A percentile compares a stretch with the other conserved stretches of the same genome.
phyloP scores from a whole-genome alignment of 2,888 invertebrate genomes.

The Drosophila falleni region DNA sequence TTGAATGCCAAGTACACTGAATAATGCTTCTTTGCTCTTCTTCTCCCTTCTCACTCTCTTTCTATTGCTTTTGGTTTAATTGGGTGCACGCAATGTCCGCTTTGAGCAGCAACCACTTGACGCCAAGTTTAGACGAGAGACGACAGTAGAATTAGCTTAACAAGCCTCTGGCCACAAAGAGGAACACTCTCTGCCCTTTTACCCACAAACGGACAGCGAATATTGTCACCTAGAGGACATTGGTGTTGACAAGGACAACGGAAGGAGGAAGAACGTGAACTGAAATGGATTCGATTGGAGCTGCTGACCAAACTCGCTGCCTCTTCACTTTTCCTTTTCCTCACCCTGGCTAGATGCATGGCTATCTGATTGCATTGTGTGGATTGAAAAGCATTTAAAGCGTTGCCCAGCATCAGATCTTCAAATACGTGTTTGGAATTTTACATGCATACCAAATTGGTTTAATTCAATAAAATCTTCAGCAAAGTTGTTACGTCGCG shows the following conservation, averaged over 20 bases:
- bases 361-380: constrained; percentile 65
- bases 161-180: constrained; percentile 41
- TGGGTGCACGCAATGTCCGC: constrained; percentile 54
- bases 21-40: constrained; percentile 45
- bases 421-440: constrained; percentile 67
- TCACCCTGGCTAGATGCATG: constrained; percentile 32
- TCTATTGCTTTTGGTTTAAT: constrained; percentile 48
- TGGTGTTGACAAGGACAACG: constrained; percentile 55
- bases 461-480: constrained; percentile 67
- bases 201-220: not conserved
- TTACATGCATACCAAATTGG: constrained; percentile 67
- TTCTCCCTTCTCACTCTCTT: not conserved
- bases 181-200: constrained; percentile 2
- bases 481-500: constrained; percentile 46
- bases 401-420: constrained; percentile 29
- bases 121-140: constrained; percentile 32
- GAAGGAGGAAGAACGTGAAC: constrained; percentile 6
- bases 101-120: constrained; percentile 43
- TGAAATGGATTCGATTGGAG: constrained; percentile 3
- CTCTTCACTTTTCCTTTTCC: not conserved
- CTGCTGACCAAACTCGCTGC: constrained; percentile 10
- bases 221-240: constrained; percentile 57
- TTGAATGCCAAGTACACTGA: constrained; percentile 58
- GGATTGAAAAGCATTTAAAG: constrained; percentile 69
- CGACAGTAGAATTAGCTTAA: constrained; percentile 57